Base-by-base conservation (phyloP, 2,113 vertebrate genomes). In the Spea bombifrons region DNA sequence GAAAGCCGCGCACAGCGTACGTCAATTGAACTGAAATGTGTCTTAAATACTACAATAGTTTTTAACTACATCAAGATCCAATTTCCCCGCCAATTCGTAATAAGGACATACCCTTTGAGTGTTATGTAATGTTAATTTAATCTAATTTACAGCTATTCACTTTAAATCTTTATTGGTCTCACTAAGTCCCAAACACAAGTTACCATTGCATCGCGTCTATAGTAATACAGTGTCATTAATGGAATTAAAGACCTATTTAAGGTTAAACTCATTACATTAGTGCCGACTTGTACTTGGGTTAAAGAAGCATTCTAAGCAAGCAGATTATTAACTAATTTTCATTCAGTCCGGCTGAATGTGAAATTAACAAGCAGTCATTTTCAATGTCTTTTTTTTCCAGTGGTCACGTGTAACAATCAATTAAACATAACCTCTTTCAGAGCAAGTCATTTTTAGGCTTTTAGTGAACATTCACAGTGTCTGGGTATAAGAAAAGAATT, bases 71-170 rank as follows among this genome's bases (percentile, higher is more conserved):
- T 77, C 61, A 63, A 69, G 16, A 67, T 55, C 16, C 45, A 13
- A 44, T 70, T 70, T 17, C 61, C 17, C n/a, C 16, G 61, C n/a
- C n/a, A 13, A 64, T 6, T 6, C 75, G 61, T 77, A 59, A 77
- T 70, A 69, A 55, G 67, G 55, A 70, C 75, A 48, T 70, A 76
- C 75, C 53, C 75, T 77, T 70, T 77, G 45, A 77, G 53, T 64
- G 47, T 77, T 77, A 77, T 57, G 68, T 77, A 70, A 77, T 63
- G 75, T 61, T 77, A 77, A 77, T 77, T 70, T 69, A 77, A 69
- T 76, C 52, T 68, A 68, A 76, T 76, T 76, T 66, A 69, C 66
- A 69, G 9, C 7, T 12, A 76, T 57, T 52, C 65, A 5, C 45
- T 69, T 76, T 48, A 77, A 47, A 61, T 63, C 75, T 77, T 77